Base-by-base conservation (phyloP, 1,140 invertebrate genomes). In the Drosophila sproati region DNA sequence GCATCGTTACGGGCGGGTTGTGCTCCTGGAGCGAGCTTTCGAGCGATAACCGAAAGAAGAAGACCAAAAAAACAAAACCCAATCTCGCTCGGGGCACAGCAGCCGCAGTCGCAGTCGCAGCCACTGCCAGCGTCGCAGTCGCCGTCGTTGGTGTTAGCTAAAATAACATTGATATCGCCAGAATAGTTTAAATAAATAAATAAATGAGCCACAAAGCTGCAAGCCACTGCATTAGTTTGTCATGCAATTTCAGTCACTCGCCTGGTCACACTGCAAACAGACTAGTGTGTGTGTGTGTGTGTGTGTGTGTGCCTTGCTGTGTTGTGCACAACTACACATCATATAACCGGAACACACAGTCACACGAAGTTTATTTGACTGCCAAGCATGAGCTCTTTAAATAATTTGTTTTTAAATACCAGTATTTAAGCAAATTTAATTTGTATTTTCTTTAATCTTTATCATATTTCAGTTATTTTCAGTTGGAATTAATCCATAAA, bases 151-250 rank as follows among this genome's bases (percentile, higher is more conserved):
- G 57, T 52, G 51, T 10, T 73, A 64, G 60, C 80, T 68, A 83
- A 79, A 63, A 47, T 66, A 70, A 70, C 63, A 77, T 63, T 54
- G 81, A 85, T 83, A 85, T 73, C 64, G 73, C 64, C 62, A n/a
- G 56, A 85, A 66, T 70, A 77, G 80, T 77, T 77, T 80, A 70
- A 85, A 85, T 77, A 83, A 79, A 82, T 82, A 81, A 79, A 83
- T 68, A 80, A 80, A 85, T 77, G 60, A 63, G 60, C 56, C 57
- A 6, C 41, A 48, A 45, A 20, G 7, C 52, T 10, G 29, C 4
- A 29, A 7, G 5, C 39, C 47, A 34, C 37, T 52, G 20, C 51
- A 39, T 47, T 57, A 72, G 54, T 66, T 51, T 57, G 63, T 34
- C 52, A 59, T 54, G 48, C 10, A 34, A 66, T 57, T 51, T 57